These are phyloP conservation scores for Merops nubicus DNA, from an alignment of 2,113 vertebrate species.

Conservation along the genomic window DNA sequence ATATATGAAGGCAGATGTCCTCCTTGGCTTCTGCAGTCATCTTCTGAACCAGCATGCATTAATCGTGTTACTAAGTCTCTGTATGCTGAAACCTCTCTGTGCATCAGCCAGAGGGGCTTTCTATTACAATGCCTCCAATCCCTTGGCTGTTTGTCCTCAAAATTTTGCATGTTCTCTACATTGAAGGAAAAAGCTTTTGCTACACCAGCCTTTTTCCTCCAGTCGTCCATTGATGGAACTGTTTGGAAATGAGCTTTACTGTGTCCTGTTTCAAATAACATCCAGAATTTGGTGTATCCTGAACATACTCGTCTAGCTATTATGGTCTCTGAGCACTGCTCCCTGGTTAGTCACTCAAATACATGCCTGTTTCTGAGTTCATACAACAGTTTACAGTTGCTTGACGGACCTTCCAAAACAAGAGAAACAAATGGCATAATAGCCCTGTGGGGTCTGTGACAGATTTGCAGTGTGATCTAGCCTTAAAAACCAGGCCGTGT, in stretches of 20 bases:
- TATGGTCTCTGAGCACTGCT: neutral
- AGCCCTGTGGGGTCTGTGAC: neutral
- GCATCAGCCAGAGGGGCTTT: neutral
- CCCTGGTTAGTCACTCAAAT: neutral
- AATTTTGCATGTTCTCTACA: neutral
- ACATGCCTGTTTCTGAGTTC: neutral
- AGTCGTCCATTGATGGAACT: neutral
- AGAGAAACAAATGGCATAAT: neutral
- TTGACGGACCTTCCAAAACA: neutral
- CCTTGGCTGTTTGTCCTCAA: neutral
- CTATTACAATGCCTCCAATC: neutral
- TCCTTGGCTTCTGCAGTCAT: neutral
- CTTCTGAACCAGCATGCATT: fast-evolving
- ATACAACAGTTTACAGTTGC: neutral
- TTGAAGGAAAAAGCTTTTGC: neutral
- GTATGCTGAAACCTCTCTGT: neutral
- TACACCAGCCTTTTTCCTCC: neutral
- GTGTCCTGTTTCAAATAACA: neutral
- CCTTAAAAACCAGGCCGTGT: neutral
- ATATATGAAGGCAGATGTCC: neutral
- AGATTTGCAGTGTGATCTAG: neutral
- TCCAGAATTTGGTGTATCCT: neutral
- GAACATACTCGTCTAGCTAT: neutral
- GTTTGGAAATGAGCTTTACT: neutral
- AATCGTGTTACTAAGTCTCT: neutral